Evolutionary conservation across 2,888 invertebrate genomes (phyloP).

Genomic region (Peribatodes rhomboidaria): DNA sequence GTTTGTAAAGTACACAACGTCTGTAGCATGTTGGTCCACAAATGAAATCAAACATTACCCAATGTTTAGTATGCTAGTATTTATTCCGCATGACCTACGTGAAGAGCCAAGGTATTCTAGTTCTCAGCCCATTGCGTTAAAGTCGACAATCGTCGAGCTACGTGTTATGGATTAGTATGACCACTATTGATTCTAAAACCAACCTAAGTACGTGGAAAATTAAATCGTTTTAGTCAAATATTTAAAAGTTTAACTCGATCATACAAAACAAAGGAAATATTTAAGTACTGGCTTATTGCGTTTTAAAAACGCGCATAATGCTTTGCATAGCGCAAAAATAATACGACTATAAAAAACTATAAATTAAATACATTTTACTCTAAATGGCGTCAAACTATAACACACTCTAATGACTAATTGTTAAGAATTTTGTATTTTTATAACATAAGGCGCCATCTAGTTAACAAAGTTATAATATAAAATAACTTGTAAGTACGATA

Average conservation of each 20-base stretch:
- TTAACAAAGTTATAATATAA: too few relatives aligned
- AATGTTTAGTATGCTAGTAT: conserved; percentile 33
- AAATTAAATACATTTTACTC: too few relatives aligned
- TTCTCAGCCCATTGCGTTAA: conserved; percentile 29
- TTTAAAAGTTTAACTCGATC: conserved; percentile 1
- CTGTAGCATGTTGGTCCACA: conserved; percentile 60
- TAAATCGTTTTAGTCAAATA: conserved; percentile 10
- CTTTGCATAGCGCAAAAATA: neutral
- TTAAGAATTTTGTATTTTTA: too few relatives aligned
- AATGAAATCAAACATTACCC: conserved; percentile 49
- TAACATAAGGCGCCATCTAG: too few relatives aligned
- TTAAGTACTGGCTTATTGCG: conserved; percentile 1
- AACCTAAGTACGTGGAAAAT: conserved; percentile 18
- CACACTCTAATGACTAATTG: neutral
- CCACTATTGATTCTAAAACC: conserved; percentile 20
- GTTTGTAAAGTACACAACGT: conserved; percentile 48
- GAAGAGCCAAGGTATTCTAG: conserved; percentile 20
- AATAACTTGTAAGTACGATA: too few relatives aligned
- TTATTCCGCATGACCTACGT: conserved; percentile 11
- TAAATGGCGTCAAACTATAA: neutral
- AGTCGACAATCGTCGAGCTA: conserved; percentile 21
- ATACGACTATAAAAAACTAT: too few relatives aligned
- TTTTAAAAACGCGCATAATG: conserved; percentile 2
- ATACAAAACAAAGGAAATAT: neutral
- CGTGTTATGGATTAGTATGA: conserved; percentile 19